Evolutionary conservation across 2,888 invertebrate species (phyloP).

Genomic region (Norana najaformis): DNA sequence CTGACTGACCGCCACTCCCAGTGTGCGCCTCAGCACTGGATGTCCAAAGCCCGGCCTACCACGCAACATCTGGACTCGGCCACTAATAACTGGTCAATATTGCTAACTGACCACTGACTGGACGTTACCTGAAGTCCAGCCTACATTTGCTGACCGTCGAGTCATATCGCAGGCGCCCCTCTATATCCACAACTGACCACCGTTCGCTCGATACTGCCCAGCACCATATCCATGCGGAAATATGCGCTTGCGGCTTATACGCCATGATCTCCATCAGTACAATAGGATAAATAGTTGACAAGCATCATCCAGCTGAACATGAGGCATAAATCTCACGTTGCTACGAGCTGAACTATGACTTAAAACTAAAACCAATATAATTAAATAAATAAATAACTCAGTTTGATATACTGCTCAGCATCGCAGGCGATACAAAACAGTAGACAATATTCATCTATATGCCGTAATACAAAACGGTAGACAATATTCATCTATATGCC

Average conservation of each 20-base stretch:
- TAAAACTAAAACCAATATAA: no score
- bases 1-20: neutral
- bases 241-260: neutral
- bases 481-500: no score
- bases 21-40: neutral
- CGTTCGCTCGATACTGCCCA: neutral
- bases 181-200: neutral
- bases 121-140: conserved; percentile 2
- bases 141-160: conserved; percentile 1
- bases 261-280: no score
- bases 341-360: no score
- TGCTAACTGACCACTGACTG: neutral
- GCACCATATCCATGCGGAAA: neutral
- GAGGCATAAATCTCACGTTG: no score
- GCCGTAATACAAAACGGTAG: no score
- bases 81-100: neutral
- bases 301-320: no score
- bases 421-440: no score
- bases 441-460: no score
- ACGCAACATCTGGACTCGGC: neutral
- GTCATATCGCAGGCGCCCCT: neutral
- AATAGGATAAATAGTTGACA: no score
- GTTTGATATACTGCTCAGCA: no score
- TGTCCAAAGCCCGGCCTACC: neutral
- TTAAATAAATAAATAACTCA: no score